Evolutionary conservation across 2,113 vertebrate genomes (phyloP), one percentile per base, ranked within the genome.

Genomic region (Muntiacus muntjak): DNA sequence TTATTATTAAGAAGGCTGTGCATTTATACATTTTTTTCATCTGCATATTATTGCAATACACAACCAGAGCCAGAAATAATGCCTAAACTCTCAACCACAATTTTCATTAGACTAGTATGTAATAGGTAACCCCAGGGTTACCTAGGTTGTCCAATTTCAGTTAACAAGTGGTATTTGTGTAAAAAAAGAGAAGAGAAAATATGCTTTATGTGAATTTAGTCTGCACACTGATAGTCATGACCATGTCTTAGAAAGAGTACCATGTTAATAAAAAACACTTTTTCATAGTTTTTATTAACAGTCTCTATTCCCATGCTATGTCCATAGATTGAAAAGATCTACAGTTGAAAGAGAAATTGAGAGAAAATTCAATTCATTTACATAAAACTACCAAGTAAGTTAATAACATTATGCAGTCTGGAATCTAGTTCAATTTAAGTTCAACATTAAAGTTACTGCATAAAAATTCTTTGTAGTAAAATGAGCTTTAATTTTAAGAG

Each of bases 381-480:
- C 50, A 91, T 91, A 93, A 94, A 97, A 79, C 50, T n/a, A 97
- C 64, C 40, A 86, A 90, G 85, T 93, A 96, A 96, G 87, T 82
- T 92, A 94, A 67, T 92, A 71, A 94, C 79, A 93, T 52, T 54
- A 92, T 87, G 88, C 47, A 50, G 62, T 83, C 85, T 97, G 60
- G 87, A 93, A 95, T 97, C 93, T 91, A 95, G 78, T 93, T 90
- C 91, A 92, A 90, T 93, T 87, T 93, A 57, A 97, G 58, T 30
- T 82, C 60, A 92, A 93, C 74, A 97, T 97, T 91, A 97, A 97
- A 98, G 93, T 91, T 47, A 92, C 60, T 74, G 76, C 88, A 93
- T 94, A 95, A 97, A 97, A 95, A 93, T 11, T 47, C 96, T 97
- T 94, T 97, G 96, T 93, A 96, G 97, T 95, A 76, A 83, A 74